Conservation (phyloP, 2,113 vertebrate genomes). For the Paralichthys olivaceus region DNA sequence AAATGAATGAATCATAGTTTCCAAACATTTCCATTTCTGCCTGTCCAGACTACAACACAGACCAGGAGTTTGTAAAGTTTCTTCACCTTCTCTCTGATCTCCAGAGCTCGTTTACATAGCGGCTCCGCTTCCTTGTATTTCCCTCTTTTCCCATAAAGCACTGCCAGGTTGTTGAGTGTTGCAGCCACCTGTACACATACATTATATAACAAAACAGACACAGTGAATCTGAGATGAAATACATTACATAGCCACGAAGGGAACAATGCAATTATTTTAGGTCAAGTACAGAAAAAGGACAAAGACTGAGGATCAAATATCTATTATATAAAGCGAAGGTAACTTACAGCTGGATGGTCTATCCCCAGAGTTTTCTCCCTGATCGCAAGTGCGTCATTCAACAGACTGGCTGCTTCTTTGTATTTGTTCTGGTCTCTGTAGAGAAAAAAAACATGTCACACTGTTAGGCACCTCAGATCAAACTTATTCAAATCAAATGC, state of each 20-base stretch:
- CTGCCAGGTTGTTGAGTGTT: slow-evolving; percentile 90
- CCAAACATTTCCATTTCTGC: too few species aligned
- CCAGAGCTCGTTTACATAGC: slow-evolving; percentile 89
- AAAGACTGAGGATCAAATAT: too few species aligned
- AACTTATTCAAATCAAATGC: background rate
- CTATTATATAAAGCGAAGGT: too few species aligned
- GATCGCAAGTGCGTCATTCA: slow-evolving; percentile 89
- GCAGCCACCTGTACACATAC: slow-evolving; percentile 85
- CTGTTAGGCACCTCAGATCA: background rate
- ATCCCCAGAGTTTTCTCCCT: slow-evolving; percentile 88
- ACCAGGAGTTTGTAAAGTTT: background rate
- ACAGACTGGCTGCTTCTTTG: slow-evolving; percentile 89
- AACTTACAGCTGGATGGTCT: slow-evolving; percentile 88
- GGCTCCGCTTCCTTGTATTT: slow-evolving; percentile 90
- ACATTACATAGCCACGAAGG: background rate
- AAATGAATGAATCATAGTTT: too few species aligned
- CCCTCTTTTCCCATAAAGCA: slow-evolving; percentile 90
- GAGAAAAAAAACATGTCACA: background rate
- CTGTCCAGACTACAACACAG: too few species aligned
- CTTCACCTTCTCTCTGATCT: slow-evolving; percentile 90
- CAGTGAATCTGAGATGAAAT: background rate
- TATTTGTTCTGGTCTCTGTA: slow-evolving; percentile 92
- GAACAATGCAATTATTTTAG: background rate
- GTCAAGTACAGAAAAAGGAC: too few species aligned
- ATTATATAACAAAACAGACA: background rate